phyloP scores from a whole-genome alignment of 23 tunicate species.

The Styela clava region DNA sequence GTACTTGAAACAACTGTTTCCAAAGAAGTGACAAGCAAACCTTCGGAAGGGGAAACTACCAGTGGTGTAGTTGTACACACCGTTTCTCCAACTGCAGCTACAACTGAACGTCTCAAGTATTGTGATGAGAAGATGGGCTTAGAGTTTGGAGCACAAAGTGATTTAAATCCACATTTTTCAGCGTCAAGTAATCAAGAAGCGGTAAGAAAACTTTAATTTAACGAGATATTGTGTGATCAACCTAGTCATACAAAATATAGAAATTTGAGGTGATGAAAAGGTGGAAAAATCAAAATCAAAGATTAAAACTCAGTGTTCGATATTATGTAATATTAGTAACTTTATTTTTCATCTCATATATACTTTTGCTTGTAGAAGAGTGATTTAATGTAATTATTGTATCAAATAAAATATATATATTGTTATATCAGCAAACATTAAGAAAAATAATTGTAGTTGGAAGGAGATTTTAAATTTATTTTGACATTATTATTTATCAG shows the following conservation, averaged over 20 bases:
- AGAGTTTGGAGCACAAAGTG: conserved; percentile 38
- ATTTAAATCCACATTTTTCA: conserved; percentile 36
- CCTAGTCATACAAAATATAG: neutral
- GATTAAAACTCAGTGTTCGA: too few species aligned
- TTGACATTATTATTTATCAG: neutral
- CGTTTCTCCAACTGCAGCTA: conserved; percentile 20
- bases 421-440: too few species aligned
- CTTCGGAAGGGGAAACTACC: neutral
- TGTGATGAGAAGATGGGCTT: conserved; percentile 78
- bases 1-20: conserved; percentile 43
- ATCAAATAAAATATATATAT: too few species aligned
- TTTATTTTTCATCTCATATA: too few species aligned
- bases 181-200: conserved; percentile 52
- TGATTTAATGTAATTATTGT: too few species aligned
- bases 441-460: too few species aligned
- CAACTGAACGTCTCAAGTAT: conserved; percentile 21
- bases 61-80: neutral
- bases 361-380: too few species aligned
- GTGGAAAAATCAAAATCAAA: too few species aligned
- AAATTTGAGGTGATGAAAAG: too few species aligned
- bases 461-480: too few species aligned
- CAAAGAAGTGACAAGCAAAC: conserved; percentile 12
- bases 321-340: too few species aligned
- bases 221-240: neutral
- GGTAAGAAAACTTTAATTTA: neutral